Evolutionary conservation across 2,113 vertebrate species (phyloP).

Genomic region (Otus sunia): DNA sequence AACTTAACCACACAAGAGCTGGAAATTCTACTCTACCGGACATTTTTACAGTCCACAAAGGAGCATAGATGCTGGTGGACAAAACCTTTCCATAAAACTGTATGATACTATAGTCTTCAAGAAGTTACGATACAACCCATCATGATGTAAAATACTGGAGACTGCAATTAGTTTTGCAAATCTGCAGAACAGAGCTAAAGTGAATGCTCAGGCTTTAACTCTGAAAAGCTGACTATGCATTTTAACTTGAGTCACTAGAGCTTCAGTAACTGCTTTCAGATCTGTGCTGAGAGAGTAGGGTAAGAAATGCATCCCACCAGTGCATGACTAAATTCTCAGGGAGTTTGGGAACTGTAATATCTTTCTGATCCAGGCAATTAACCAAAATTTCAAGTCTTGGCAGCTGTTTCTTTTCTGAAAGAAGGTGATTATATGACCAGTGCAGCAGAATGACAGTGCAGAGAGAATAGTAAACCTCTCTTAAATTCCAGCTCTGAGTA

Average conservation of each 20-base stretch:
- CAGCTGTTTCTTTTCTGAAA: slow-evolving; percentile 34
- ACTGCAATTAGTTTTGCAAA: slow-evolving; percentile 8
- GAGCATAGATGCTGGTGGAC: background rate
- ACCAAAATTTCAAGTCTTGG: slow-evolving; percentile 17
- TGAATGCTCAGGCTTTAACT: background rate
- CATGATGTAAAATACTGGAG: background rate
- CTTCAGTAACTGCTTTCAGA: background rate
- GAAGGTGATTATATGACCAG: background rate
- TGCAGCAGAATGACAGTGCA: background rate
- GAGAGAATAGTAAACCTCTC: background rate
- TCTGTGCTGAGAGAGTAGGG: background rate
- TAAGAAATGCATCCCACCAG: background rate
- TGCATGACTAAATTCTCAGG: background rate
- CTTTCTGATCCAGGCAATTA: background rate
- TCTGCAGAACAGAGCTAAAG: background rate
- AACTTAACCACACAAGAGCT: slow-evolving; percentile 29
- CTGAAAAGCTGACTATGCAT: background rate
- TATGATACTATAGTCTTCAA: background rate
- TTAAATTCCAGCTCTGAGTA: background rate
- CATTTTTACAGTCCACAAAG: background rate
- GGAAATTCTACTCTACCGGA: slow-evolving; percentile 5
- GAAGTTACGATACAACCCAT: background rate
- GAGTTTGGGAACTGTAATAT: background rate
- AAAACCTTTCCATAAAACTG: background rate
- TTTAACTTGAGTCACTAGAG: background rate